Conservation (phyloP, 2,113 vertebrate species). For the Thunnus maccoyii region DNA sequence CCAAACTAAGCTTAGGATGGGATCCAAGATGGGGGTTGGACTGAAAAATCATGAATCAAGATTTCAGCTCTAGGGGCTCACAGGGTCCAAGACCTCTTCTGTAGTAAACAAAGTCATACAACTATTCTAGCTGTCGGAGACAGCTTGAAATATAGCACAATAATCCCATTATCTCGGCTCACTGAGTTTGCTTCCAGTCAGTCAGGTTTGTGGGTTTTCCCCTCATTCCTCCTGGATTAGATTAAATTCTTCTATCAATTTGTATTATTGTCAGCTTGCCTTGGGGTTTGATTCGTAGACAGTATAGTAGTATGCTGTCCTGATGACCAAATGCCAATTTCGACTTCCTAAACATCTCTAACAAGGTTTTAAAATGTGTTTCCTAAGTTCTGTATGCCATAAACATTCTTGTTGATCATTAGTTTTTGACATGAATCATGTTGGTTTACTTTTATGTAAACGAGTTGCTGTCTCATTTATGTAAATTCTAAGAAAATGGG, state of each 20-base stretch:
- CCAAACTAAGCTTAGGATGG: constrained; percentile 22
- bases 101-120: constrained; percentile 48
- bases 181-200: constrained; percentile 50
- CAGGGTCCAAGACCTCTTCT: constrained; percentile 21
- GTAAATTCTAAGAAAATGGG: constrained; percentile 30
- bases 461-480: background rate
- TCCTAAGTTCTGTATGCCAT: background rate
- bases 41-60: constrained; percentile 40
- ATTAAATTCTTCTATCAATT: constrained; percentile 49
- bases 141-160: constrained; percentile 60
- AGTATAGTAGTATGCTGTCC: background rate
- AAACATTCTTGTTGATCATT: background rate
- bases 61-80: constrained; percentile 31
- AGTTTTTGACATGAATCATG: background rate
- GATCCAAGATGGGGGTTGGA: constrained; percentile 36
- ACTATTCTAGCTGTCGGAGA: constrained; percentile 44
- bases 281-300: constrained; percentile 13
- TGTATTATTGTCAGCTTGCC: constrained; percentile 35
- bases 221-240: constrained; percentile 55
- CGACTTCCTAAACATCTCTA: background rate
- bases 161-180: constrained; percentile 65
- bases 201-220: constrained; percentile 50
- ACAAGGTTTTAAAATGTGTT: constrained; percentile 1
- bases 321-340: background rate
- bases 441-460: constrained; percentile 1